phyloP scores from a whole-genome alignment of 1,140 invertebrate species.

The Apolygus lucorum region DNA sequence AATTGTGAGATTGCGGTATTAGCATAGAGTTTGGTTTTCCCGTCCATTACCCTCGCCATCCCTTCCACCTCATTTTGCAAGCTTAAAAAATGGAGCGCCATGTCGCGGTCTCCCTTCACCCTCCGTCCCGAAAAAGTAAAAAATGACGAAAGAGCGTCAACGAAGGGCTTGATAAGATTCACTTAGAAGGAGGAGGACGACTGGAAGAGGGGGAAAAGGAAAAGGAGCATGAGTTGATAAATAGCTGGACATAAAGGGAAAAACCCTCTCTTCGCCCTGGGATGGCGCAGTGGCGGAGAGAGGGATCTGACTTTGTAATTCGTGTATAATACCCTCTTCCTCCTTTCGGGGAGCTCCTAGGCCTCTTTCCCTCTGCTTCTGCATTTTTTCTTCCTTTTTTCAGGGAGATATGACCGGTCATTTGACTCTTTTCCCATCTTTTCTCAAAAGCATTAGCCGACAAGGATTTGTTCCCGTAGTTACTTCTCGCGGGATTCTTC shows the following conservation, averaged over 20 bases:
- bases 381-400: too few relatives aligned
- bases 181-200: conserved; percentile 7
- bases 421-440: neutral
- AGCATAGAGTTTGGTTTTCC: conserved; percentile 9
- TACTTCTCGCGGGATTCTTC: neutral
- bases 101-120: neutral
- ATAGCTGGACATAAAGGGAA: conserved; percentile 19
- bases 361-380: neutral
- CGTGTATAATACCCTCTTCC: conserved; percentile 13
- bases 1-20: neutral
- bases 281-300: neutral
- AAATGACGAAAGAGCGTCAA: conserved; percentile 20
- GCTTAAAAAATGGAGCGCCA: conserved; percentile 17
- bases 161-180: conserved; percentile 14
- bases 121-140: neutral
- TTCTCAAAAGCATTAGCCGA: neutral
- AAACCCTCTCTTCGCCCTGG: neutral
- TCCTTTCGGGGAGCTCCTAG: neutral
- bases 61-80: conserved; percentile 19
- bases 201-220: neutral
- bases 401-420: neutral
- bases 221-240: conserved; percentile 11
- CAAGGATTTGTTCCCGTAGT: neutral
- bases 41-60: conserved; percentile 10
- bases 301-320: conserved; percentile 20